Base-by-base conservation (phyloP, 2,888 invertebrate species). In the Ectobius pallidus region DNA sequence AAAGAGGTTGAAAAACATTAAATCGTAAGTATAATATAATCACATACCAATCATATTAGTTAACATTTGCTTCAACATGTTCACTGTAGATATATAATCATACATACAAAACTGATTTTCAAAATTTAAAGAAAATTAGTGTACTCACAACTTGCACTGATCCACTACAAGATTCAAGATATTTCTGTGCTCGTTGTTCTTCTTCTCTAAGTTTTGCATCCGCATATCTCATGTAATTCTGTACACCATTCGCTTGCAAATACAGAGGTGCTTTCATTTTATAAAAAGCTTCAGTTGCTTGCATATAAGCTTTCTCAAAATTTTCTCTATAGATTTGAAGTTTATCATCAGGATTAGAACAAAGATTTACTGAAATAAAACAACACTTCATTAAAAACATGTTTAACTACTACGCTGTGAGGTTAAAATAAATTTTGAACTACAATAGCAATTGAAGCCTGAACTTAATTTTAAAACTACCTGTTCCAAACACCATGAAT, bases 201-300 rank as follows among this genome's bases (percentile, higher is more conserved):
- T 99, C 99, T 82, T 99, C 99, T 52, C 94, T 90, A 63, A 99
- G 85, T 81, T 99, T 97, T 69, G 90, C 87, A 82, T 99, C 98
- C 6, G 99, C 99, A 84, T 97, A 99, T 77, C 89, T 90, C 97
- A 99, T 99, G 82, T 99, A 99, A 74, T 93, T 93, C 81, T 97
- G 94, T 0, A 99, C 98, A 62, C 99, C 99, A 84, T 97, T 94
- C 16, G 89, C 87, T 76, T 90, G 88, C 74, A 99, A 87, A 81
- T 97, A 95, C 80, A 97, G 94, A 55, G 92, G 92, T 0, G 97
- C 97, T 86, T 97, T 96, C 11, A 94, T 85, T 79, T 91, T 83
- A 83, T 99, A 99, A 84, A 98, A 99, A 70, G 92, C 90, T 79
- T 96, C 94, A 0, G 99, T 98, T 49, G 96, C 94, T 82, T 94